Evolutionary conservation across 2,888 invertebrate genomes (phyloP), one percentile per base, ranked within the genome.

Genomic region (Lapara coniferarum): DNA sequence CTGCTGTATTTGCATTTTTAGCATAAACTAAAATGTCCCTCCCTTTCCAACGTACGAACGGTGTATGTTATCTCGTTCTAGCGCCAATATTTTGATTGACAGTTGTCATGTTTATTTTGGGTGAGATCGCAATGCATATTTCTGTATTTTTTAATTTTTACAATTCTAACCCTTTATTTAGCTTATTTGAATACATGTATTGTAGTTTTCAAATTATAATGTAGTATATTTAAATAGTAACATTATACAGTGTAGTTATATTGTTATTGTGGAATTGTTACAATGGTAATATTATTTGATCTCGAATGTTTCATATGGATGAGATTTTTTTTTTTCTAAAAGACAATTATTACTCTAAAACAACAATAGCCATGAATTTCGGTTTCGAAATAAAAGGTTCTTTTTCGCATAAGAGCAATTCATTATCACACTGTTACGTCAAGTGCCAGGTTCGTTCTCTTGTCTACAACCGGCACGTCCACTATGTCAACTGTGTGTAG

Each of bases 1-100:
- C 74, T 67, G 78, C 77, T 77, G 78, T 81, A 79, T 83, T 83
- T 83, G 83, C 77, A 74, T 75, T 77, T 74, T 76, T 71, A 68
- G 52, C 66, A 53, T 66, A 53, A 52, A 51, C 30, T 52, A 63
- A 37, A 49, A 44, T 10, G 37, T 72, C 46, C 68, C 12, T 75
- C 73, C 59, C 71, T 75, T 75, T 81, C 19, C 0, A 37, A 25
- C 70, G 56, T 59, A 25, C 52, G 72, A 70, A 37, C 52, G n/a
- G 16, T 58, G 19, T 30, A 44, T 56, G 13, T 57, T 44, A 37
- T 66, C 69, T 58, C 66, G 57, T 14, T 58, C 52, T 44, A 14
- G 56, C 14, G 58, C 25, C 75, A 75, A 75, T 74, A 76, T 78
- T 81, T 74, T 84, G 85, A 85, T 84, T 85, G 85, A 84, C 86